Percentiles rank a stretch among this genome's conserved stretches.
Evolutionary conservation across 2,888 invertebrate genomes (phyloP).

Genomic region (Chrysotoxum bicinctum): DNA sequence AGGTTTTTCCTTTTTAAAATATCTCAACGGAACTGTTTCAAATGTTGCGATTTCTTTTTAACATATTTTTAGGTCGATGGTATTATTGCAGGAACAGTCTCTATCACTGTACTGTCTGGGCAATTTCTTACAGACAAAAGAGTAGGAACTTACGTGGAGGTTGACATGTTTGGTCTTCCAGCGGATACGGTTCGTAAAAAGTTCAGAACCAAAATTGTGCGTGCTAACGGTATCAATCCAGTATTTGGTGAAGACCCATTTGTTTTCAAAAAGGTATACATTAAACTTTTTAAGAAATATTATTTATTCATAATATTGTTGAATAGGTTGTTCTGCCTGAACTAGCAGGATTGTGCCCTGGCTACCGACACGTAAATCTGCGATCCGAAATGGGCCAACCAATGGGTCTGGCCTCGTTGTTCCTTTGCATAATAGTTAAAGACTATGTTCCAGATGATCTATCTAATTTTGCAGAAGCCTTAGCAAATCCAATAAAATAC

Average conservation of each 20-base stretch:
- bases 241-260: constrained; percentile 97
- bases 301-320: not conserved
- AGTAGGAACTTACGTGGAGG: constrained; percentile 97
- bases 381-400: constrained; percentile 96
- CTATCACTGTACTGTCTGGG: constrained; percentile 95
- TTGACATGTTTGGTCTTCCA: constrained; percentile 98
- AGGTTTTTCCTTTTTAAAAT: constrained; percentile 37
- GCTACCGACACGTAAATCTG: constrained; percentile 95
- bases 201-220: constrained; percentile 93
- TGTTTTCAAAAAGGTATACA: constrained; percentile 93
- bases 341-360: constrained; percentile 96
- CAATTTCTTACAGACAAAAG: constrained; percentile 96
- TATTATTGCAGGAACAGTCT: constrained; percentile 97
- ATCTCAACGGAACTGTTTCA: not conserved
- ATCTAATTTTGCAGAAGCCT: constrained; percentile 93
- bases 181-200: constrained; percentile 97
- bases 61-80: constrained; percentile 86
- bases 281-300: not conserved
- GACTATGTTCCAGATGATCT: constrained; percentile 97
- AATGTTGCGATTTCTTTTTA: not conserved
- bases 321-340: constrained; percentile 95
- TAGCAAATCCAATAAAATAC: constrained; percentile 98
- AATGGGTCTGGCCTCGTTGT: constrained; percentile 91
- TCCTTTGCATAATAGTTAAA: constrained; percentile 94
- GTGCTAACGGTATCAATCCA: constrained; percentile 96